Evolutionary conservation across 2,797 vertebrate genomes (phyloP).

Genomic region (Phoeniculus purpureus): DNA sequence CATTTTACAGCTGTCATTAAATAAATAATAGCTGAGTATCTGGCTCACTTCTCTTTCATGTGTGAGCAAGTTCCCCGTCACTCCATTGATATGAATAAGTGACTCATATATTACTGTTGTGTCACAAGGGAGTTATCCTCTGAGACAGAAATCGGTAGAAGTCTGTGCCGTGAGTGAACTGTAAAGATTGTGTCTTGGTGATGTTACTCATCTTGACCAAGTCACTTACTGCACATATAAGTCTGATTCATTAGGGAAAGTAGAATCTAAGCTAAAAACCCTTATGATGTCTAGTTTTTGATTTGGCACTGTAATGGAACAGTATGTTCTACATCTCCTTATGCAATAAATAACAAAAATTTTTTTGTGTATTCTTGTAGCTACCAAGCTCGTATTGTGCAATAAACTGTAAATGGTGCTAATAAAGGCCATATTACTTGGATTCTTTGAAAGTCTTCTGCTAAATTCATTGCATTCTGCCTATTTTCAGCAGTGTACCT

Average conservation of each 20-base stretch:
- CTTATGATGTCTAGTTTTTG: conserved; percentile 11
- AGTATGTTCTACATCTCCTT: background rate
- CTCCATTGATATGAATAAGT: background rate
- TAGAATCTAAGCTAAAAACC: background rate
- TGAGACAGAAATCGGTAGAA: background rate
- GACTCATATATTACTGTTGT: background rate
- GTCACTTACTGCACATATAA: background rate
- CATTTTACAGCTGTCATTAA: background rate
- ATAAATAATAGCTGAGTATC: background rate
- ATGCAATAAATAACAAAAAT: conserved; percentile 37
- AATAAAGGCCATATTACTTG: conserved; percentile 35
- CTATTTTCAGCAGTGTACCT: background rate
- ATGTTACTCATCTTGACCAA: background rate
- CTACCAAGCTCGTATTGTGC: conserved; percentile 8
- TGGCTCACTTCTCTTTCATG: background rate
- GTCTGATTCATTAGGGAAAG: background rate
- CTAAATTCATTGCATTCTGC: background rate
- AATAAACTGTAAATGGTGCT: conserved; percentile 15
- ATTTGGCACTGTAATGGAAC: conserved; percentile 33
- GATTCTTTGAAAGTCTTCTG: background rate
- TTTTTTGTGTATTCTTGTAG: conserved; percentile 32
- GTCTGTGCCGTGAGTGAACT: background rate
- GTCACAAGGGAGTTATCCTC: background rate
- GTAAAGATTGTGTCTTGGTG: background rate
- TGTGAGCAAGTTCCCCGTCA: background rate